Evolutionary conservation across 2,888 invertebrate species (phyloP), one percentile per base, ranked within the genome.

Genomic region (Branchipolynoe longqiensis): DNA sequence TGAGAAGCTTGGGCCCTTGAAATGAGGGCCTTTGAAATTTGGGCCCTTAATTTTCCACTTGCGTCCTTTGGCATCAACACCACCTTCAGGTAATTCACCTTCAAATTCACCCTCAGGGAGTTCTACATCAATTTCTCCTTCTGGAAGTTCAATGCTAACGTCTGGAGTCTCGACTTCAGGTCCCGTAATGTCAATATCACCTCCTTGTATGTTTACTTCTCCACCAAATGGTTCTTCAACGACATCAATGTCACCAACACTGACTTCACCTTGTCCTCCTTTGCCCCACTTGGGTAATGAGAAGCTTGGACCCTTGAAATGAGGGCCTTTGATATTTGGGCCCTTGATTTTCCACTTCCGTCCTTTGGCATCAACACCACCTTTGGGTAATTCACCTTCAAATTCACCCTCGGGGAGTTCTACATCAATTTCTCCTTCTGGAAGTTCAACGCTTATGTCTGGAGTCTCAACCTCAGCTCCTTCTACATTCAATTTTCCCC

Each of bases 111-210:
- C 78, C 48, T 78, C 78, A 54, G 54, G 48, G 25, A 31, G 22
- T 22, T 78, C 78, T 41, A 28, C 78, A 0, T 48, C 78, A 33
- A 54, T 41, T 25, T 78, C 78, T 48, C 41, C 41, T 41, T 78
- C 78, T 25, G 78, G 78, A 14, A 69, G 48, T 25, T 78, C 78
- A 78, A 40, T 14, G n/a, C 54, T 54, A 25, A 40, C 48, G 28
- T 78, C 69, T 8, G 38, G 69, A 6, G 25, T 48, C 22, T 78
- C 78, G 36, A 69, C 25, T 78, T 78, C 78, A 78, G 78, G 78
- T 25, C 25, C 36, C 4, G 33, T 36, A 38, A 69, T 25, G 12
- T 38, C n/a, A 38, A 73, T 0, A 25, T 73, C 73, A 73, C 28
- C 28, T 62, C 28, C 28, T 62, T 69, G 8, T 48, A 48, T 18